phyloP scores from a whole-genome alignment of 1,140 invertebrate species.

The Cheumatopsyche charites region DNA sequence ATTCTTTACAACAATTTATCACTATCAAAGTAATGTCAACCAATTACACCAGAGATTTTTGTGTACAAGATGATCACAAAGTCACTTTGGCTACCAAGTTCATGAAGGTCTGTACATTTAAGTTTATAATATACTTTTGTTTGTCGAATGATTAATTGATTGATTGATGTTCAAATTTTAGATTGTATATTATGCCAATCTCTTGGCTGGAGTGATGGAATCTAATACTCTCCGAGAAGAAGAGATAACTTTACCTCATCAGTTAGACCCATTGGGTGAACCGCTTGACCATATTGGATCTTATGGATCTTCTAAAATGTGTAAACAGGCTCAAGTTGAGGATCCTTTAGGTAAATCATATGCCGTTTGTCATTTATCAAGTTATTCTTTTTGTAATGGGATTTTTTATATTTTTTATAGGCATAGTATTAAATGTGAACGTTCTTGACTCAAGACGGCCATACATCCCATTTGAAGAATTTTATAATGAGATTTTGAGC shows the following conservation, averaged over 20 bases:
- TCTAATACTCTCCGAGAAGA: slow-evolving; percentile 65
- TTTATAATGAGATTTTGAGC: slow-evolving; percentile 92
- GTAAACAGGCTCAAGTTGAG: slow-evolving; percentile 59
- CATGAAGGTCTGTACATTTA: slow-evolving; percentile 68
- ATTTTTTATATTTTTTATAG: slow-evolving; percentile 31
- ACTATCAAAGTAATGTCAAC: slow-evolving; percentile 81
- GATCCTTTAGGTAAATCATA: slow-evolving; percentile 59
- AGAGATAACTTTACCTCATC: slow-evolving; percentile 57
- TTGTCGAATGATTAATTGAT: neutral
- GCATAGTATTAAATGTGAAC: slow-evolving; percentile 63
- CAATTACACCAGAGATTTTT: slow-evolving; percentile 74
- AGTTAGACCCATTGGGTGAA: slow-evolving; percentile 56
- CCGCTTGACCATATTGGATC: slow-evolving; percentile 56
- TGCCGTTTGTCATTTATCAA: neutral
- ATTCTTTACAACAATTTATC: slow-evolving; percentile 86
- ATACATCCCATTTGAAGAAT: slow-evolving; percentile 83
- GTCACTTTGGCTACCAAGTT: slow-evolving; percentile 83
- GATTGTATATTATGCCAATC: slow-evolving; percentile 89
- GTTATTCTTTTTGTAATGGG: neutral
- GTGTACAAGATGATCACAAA: slow-evolving; percentile 82
- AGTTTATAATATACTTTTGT: slow-evolving; percentile 17
- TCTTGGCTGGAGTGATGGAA: slow-evolving; percentile 82
- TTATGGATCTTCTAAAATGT: slow-evolving; percentile 54
- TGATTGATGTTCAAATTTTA: slow-evolving; percentile 56
- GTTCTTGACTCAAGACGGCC: slow-evolving; percentile 83